Base-by-base conservation (phyloP, 2,797 vertebrate species). In the Martes flavigula region DNA sequence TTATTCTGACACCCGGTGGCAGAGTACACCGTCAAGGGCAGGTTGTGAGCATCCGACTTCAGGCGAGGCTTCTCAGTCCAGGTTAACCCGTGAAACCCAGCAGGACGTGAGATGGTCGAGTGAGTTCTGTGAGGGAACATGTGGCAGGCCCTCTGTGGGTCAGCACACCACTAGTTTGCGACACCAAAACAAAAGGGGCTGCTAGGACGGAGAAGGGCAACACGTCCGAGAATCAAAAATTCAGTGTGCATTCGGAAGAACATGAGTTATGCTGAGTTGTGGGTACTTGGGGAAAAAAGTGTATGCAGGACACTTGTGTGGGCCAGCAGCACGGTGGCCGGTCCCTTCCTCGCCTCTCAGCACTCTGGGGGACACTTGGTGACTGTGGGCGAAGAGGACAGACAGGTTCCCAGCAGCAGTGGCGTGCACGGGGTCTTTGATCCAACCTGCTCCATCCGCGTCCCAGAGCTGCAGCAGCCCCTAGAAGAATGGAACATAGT, bases 381-480 rank as follows among this genome's bases (percentile, higher is more conserved):
- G 25, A 75, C 56, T 5, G 0, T 23, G 40, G 32, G 25, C 6
- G 1, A 62, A 75, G 25, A 62, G 40, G 56, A 62, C 32, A 5
- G 23, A n/a, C 23, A 15, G 66, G 40, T 73, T 46, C 40, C 38
- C 2, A 5, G 2, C 17, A 62, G 40, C 32, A 27, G 5, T 20
- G 6, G 38, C 1, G 7, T 27, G 10, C 2, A 2, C 1, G 1
- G 35, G 40, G 21, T 30, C 54, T 38, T 60, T 6, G 23, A 30
- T 62, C 43, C 27, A 6, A 72, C 25, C 46, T 5, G 51, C 89
- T 58, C 20, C 25, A 23, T 73, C 17, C 0, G 12, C 21, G 43
- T 48, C 11, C 73, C 30, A 2, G 7, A 60, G 40, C 54, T 48
- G 35, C 38, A 38, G 11, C 54, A 8, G 25, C 48, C 5, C 3